phyloP scores from a whole-genome alignment of 2,888 invertebrate genomes.

The Patella ulyssiponensis region DNA sequence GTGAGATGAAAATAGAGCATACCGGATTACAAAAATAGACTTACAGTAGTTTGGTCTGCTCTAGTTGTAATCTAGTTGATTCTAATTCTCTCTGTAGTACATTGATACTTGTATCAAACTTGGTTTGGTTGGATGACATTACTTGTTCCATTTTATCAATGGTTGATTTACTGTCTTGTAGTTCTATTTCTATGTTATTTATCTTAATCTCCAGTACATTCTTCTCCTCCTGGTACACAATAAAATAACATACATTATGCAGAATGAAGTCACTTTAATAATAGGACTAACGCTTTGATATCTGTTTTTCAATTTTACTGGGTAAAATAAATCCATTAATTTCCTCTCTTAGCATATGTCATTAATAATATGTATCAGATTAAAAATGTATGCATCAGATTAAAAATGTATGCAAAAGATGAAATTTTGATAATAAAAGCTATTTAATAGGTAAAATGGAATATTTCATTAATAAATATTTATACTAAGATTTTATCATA shows the following conservation, averaged over 20 bases:
- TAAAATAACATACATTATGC: not conserved
- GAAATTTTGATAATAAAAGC: too few relatives aligned
- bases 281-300: not conserved
- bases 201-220: not conserved
- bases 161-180: constrained; percentile 1
- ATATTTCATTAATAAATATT: too few relatives aligned
- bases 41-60: too few relatives aligned
- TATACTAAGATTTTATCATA: too few relatives aligned
- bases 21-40: too few relatives aligned
- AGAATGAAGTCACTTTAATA: not conserved
- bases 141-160: constrained; percentile 1
- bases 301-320: not conserved
- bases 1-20: too few relatives aligned
- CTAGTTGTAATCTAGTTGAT: constrained; percentile 18
- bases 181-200: constrained; percentile 1
- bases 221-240: not conserved
- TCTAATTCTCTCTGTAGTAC: not conserved
- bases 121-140: constrained; percentile 2
- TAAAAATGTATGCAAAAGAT: too few relatives aligned
- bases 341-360: too few relatives aligned
- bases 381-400: too few relatives aligned
- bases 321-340: too few relatives aligned
- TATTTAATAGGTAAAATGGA: too few relatives aligned
- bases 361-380: too few relatives aligned
- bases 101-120: constrained; percentile 5